Evolutionary conservation across 2,888 invertebrate genomes (phyloP), one percentile per base, ranked within the genome.

Genomic region (Cheilosia soror): DNA sequence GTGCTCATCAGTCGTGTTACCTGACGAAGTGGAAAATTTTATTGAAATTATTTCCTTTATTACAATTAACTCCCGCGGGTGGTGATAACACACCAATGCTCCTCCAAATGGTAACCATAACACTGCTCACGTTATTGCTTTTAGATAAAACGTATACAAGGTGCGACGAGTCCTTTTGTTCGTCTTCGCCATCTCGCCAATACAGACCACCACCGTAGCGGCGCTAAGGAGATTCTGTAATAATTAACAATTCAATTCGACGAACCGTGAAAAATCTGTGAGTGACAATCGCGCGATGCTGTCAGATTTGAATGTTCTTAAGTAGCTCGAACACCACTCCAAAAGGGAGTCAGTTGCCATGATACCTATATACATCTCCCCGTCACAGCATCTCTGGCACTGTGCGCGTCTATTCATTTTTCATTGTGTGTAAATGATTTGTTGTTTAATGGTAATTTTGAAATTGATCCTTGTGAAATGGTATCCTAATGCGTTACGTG

Each of bases 401-500:
- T 15, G 51, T 20, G n/a, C 37, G 42, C 37, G 42, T 9, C 3
- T 57, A 47, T 53, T 47, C 58, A 60, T 33, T 49, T 78, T 63
- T 51, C 68, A 85, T 81, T 77, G 68, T 85, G 72, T 81, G 76
- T 72, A 81, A 81, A 77, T 81, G 81, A 81, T 85, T 85, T 81
- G 81, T 80, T 81, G 81, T 81, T 49, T 37, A 85, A 84, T 85
- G 81, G 85, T 85, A 77, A 85, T 81, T 85, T 85, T 81, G 81
- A 81, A 77, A 85, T 76, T 76, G 80, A 84, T 85, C 80, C 84
- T 53, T 60, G 47, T 57, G 66, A 40, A 83, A 63, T 60, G 49
- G 51, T 42, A 40, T 29, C 55, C 40, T 37, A 68, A 62, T 76
- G 33, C 53, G 29, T 27, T 75, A 73, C 78, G 73, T 78, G 78